Evolutionary conservation across 1,140 invertebrate species (phyloP), one percentile per base, ranked within the genome.

Genomic region (Uloborus diversus): DNA sequence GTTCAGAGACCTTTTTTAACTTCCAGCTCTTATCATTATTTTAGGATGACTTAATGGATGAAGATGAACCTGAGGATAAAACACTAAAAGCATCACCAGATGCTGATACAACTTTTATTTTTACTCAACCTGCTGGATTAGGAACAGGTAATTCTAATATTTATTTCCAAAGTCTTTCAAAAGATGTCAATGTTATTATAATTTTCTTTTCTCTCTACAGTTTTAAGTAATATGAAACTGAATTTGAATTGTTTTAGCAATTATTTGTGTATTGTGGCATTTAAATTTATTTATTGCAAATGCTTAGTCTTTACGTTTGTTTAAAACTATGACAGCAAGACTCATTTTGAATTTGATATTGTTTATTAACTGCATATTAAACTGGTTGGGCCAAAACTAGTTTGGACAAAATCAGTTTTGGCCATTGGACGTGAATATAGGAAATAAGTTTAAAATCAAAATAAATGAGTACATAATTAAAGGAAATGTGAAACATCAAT

Each of bases 101-200:
- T 90, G 94, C 94, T 42, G 95, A 97, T 84, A 95, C 96, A 0
- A 93, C 91, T 25, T 92, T 99, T 84, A 88, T 98, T 49, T 99
- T 99, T 85, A 96, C 93, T 4, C 95, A 94, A 86, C 97, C 96
- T 42, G 84, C 91, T 33, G 85, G 88, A 37, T 88, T 88, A 82
- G 88, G 88, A 82, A 89, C 90, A 82, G 88, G 88, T 84, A 88
- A 65, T 33, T 11, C 1, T 28, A 27, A 28, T 27, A 20, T 66
- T 78, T 23, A 33, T 81, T 30, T 37, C 20, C 65, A 28, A 79
- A 14, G 11, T 20, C n/a, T 70, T 30, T 23, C 20, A 33, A 57
- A 56, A 64, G 17, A 71, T 71, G 47, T 37, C 25, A 30, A 23
- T 27, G 25, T 79, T 49, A 79, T 78, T 28, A 73, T 23, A 14